phyloP scores from a whole-genome alignment of 2,888 invertebrate genomes.

The Ichneumoninae sp. region DNA sequence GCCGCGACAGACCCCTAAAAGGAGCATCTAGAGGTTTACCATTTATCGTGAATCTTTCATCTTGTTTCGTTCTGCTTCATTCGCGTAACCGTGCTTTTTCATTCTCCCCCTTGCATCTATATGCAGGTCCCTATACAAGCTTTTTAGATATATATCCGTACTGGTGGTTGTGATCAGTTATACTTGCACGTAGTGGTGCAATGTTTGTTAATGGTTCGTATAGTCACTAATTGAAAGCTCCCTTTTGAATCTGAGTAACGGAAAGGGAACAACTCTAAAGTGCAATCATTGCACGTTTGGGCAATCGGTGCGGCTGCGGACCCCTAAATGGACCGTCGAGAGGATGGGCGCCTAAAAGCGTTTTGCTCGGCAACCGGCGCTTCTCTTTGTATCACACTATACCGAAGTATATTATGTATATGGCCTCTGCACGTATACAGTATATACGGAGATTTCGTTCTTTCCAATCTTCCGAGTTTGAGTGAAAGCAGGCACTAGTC shows the following conservation, averaged over 20 bases:
- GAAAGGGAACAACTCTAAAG: neutral
- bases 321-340: neutral
- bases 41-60: too few relatives aligned
- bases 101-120: too few relatives aligned
- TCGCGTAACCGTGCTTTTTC: too few relatives aligned
- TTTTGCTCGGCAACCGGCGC: neutral
- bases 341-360: neutral
- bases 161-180: too few relatives aligned
- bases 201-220: neutral
- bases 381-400: conserved; percentile 9
- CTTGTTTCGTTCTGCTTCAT: too few relatives aligned
- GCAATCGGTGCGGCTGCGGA: neutral
- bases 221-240: neutral
- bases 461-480: conserved; percentile 33
- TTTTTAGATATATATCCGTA: too few relatives aligned
- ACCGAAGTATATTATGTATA: neutral
- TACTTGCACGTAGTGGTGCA: neutral
- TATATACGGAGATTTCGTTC: conserved; percentile 16
- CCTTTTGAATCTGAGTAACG: neutral
- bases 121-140: too few relatives aligned
- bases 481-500: conserved; percentile 22
- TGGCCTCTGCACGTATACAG: neutral
- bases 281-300: neutral
- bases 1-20: neutral
- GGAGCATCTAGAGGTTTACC: neutral